These are phyloP conservation scores for Anguilla anguilla DNA, from an alignment of 2,797 vertebrate genomes.

Conservation along the genomic window DNA sequence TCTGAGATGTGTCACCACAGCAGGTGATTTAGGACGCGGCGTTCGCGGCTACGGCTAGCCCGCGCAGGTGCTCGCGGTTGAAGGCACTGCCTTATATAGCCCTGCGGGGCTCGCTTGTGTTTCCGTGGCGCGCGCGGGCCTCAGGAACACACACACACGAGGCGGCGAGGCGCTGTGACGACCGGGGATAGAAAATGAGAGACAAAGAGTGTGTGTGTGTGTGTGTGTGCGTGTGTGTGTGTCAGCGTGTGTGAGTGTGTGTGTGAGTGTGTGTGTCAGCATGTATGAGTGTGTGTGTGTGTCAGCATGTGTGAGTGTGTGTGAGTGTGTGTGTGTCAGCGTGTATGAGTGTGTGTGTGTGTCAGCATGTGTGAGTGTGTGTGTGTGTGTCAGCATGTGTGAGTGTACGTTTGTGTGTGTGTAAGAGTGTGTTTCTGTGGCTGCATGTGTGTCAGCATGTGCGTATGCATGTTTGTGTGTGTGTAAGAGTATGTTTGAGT, in stretches of 20 bases:
- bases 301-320: not conserved
- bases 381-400: not conserved
- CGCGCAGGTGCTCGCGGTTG: not conserved
- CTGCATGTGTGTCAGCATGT: not conserved
- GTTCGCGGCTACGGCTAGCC: not conserved
- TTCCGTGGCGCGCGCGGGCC: too few relatives aligned
- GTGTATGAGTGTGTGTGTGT: not conserved
- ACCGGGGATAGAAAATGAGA: not conserved
- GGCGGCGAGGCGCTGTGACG: not conserved
- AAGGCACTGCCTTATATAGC: constrained; percentile 30
- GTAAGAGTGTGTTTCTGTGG: not conserved
- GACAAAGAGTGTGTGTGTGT: not conserved
- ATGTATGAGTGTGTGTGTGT: too few relatives aligned
- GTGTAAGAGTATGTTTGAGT: not conserved
- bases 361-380: not conserved
- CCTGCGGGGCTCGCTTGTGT: not conserved
- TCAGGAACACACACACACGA: too few relatives aligned
- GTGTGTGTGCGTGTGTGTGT: too few relatives aligned
- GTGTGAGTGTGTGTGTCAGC: too few relatives aligned
- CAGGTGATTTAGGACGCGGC: constrained; percentile 29
- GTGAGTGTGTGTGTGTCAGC: not conserved
- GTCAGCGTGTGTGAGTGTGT: too few relatives aligned
- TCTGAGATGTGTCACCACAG: constrained; percentile 29
- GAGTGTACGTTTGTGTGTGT: not conserved
- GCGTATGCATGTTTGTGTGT: too few relatives aligned